These are phyloP conservation scores for Papilio xuthus DNA, from an alignment of 1,140 invertebrate species.

Conservation along the genomic window DNA sequence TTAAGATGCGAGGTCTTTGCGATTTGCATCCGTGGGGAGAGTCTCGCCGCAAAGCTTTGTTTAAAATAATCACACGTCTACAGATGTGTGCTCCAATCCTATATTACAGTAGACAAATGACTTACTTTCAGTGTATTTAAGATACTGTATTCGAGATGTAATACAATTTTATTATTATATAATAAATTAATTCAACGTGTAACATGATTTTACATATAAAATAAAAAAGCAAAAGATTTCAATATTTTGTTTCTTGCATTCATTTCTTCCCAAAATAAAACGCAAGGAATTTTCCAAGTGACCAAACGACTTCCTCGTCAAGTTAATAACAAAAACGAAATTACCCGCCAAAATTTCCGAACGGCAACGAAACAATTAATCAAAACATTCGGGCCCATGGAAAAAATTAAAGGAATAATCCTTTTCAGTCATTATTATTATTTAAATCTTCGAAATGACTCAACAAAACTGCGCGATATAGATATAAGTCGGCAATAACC, in stretches of 20 bases:
- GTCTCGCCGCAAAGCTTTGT: constrained; percentile 37
- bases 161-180: no score
- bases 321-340: constrained; percentile 80
- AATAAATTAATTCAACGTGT: no score
- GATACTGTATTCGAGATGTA: not conserved
- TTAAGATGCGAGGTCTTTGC: constrained; percentile 65
- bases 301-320: constrained; percentile 76
- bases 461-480: constrained; percentile 69
- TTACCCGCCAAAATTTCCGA: constrained; percentile 66
- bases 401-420: constrained; percentile 73
- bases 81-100: constrained; percentile 20
- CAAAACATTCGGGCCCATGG: constrained; percentile 64
- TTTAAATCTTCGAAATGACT: constrained; percentile 76
- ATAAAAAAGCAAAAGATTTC: constrained; percentile 34
- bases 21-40: constrained; percentile 67
- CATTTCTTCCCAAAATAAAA: constrained; percentile 48
- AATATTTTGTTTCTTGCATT: constrained; percentile 31
- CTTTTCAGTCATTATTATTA: constrained; percentile 73
- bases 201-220: not conserved
- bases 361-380: constrained; percentile 75
- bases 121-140: not conserved
- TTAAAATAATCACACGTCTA: constrained; percentile 37
- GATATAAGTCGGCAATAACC: constrained; percentile 79
- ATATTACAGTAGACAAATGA: constrained; percentile 9
- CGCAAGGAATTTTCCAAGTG: constrained; percentile 63